These are phyloP conservation scores for Idaea aversata DNA, from an alignment of 2,888 invertebrate genomes.

Conservation along the genomic window DNA sequence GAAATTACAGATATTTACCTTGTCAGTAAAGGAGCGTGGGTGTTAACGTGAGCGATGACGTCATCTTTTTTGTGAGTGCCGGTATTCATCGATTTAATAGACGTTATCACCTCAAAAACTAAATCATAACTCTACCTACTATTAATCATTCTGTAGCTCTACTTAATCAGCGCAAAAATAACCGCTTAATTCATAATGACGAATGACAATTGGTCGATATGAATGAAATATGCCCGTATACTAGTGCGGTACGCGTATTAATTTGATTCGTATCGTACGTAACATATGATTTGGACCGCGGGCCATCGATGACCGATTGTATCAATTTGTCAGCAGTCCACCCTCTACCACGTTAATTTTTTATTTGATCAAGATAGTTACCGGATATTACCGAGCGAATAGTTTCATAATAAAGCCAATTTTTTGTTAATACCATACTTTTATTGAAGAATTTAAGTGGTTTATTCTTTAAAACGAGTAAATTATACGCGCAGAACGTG, in stretches of 20 bases:
- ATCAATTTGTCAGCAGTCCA: slow-evolving; percentile 64
- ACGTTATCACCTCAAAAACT: no score
- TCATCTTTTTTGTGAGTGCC: no score
- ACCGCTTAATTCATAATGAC: not conserved
- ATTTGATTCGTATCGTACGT: slow-evolving; percentile 13
- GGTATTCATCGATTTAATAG: no score
- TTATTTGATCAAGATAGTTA: slow-evolving; percentile 75
- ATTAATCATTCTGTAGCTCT: no score
- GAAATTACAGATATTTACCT: no score
- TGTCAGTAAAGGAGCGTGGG: no score
- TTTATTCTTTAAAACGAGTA: slow-evolving; percentile 54
- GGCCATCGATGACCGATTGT: slow-evolving; percentile 54
- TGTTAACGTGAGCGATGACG: no score
- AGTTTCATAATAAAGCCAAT: slow-evolving; percentile 77
- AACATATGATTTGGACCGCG: slow-evolving; percentile 39
- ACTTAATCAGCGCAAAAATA: not conserved
- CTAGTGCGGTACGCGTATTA: not conserved
- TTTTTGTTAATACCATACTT: slow-evolving; percentile 69
- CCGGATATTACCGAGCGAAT: slow-evolving; percentile 48
- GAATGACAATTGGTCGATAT: not conserved
- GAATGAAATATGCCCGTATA: not conserved
- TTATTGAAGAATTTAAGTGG: slow-evolving; percentile 49
- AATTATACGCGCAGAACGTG: slow-evolving; percentile 63
- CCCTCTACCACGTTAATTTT: slow-evolving; percentile 66
- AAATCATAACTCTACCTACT: no score